phyloP scores from a whole-genome alignment of 2,797 vertebrate species.

The Hemitrygon akajei region DNA sequence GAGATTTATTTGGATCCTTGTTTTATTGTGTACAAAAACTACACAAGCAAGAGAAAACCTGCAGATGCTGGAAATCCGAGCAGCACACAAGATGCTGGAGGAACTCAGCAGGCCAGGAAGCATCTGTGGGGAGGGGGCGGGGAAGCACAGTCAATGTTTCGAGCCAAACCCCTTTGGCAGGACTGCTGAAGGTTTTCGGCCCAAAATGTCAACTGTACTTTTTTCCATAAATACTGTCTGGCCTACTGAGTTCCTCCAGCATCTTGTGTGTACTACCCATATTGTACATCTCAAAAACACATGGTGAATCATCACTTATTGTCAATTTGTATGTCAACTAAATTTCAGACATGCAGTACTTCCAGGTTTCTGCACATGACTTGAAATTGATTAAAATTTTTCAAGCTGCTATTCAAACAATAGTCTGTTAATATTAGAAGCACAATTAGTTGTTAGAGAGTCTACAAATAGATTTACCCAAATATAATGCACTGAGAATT shows the following conservation, averaged over 20 bases:
- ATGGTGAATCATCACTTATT: neutral
- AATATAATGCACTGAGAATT: neutral
- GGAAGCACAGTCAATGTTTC: too few relatives aligned
- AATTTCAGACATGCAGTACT: neutral
- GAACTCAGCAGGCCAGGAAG: too few relatives aligned
- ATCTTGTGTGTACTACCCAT: too few relatives aligned
- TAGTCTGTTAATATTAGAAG: neutral
- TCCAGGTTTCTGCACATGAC: neutral
- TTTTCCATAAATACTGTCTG: too few relatives aligned
- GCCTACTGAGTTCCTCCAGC: too few relatives aligned
- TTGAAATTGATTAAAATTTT: neutral
- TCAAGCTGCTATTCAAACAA: slow-evolving; percentile 1
- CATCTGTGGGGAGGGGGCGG: too few relatives aligned
- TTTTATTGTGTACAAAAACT: neutral
- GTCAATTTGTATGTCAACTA: neutral
- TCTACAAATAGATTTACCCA: neutral
- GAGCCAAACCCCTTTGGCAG: too few relatives aligned
- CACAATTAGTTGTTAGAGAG: neutral
- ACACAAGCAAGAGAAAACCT: too few relatives aligned
- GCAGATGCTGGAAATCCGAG: too few relatives aligned
- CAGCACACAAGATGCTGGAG: too few relatives aligned
- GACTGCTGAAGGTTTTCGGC: too few relatives aligned
- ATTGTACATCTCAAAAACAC: neutral
- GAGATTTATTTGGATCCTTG: neutral
- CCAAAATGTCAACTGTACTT: too few relatives aligned